phyloP scores from a whole-genome alignment of 2,888 invertebrate genomes.

The Heteromurus nitidus region DNA sequence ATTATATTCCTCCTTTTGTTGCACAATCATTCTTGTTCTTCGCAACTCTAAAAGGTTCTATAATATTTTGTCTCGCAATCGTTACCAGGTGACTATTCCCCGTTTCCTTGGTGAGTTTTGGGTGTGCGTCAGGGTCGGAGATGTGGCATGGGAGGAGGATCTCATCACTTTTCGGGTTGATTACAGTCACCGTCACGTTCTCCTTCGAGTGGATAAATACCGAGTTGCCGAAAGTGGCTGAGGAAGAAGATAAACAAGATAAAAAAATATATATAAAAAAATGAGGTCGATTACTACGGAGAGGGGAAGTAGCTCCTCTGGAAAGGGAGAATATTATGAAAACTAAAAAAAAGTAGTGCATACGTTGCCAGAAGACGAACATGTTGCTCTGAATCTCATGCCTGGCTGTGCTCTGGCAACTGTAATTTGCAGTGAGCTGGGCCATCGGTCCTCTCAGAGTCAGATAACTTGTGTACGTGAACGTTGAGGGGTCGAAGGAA shows the following conservation, averaged over 20 bases:
- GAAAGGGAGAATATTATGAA: no score
- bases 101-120: slow-evolving; percentile 47
- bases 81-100: not conserved
- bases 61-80: no score
- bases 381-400: slow-evolving; percentile 51
- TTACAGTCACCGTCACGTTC: slow-evolving; percentile 43
- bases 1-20: no score
- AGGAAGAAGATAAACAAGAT: not conserved
- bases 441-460: slow-evolving; percentile 46
- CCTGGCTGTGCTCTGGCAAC: slow-evolving; percentile 65
- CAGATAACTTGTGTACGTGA: slow-evolving; percentile 63
- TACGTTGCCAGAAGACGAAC: slow-evolving; percentile 65
- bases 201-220: slow-evolving; percentile 52
- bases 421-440: slow-evolving; percentile 68
- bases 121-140: slow-evolving; percentile 38
- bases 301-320: no score
- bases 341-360: not conserved
- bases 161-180: slow-evolving; percentile 12
- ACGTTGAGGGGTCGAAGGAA: slow-evolving; percentile 66
- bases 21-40: no score
- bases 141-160: slow-evolving; percentile 61
- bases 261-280: not conserved
- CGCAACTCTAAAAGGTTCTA: no score
- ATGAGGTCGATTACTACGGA: no score
- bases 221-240: slow-evolving; percentile 9